Base-by-base conservation (phyloP, 2,888 invertebrate genomes). In the Agrypnus murinus region DNA sequence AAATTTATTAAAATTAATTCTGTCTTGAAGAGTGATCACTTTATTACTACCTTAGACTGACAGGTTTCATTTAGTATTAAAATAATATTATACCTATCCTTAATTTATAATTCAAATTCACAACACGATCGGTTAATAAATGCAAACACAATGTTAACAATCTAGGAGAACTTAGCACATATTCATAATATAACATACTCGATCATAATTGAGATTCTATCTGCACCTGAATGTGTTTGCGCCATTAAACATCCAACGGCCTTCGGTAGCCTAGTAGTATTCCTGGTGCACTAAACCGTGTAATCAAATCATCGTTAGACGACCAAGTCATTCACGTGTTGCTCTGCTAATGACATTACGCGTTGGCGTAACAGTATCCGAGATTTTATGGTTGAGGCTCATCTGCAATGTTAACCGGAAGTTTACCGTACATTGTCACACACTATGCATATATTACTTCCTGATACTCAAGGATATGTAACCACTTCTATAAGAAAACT, bases 301-400 rank as follows among this genome's bases (percentile, higher is more conserved):
- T 64, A 69, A 69, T 69, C 57, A 69, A 74, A 75, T 68, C 67
- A 73, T 75, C 70, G 74, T 75, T 74, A 72, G 71, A 73, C 71
- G 69, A 65, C 59, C 69, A 69, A 73, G 72, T 75, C 67, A 59
- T 72, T 63, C 73, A 74, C 72, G 74, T 73, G 69, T 69, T 64
- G 69, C 60, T 66, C 58, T 64, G 55, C 57, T 74, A 74, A 72
- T 74, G 69, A 73, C 70, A 72, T 72, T 71, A 60, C 53, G 71
- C 75, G 73, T 71, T 38, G 70, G 72, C 63, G 75, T 75, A 75
- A 75, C 74, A 74, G 75, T 74, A 72, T 72, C 53, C 48, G 34
- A 62, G 63, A 67, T 64, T 60, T 71, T 62, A 63, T 55, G 40
- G 50, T 57, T 63, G 40, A 57, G 62, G 17, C 50, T 67, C 60